Evolutionary conservation across 92 coral and sea anemone genomes (phyloP).

Genomic region (Porites evermanni): DNA sequence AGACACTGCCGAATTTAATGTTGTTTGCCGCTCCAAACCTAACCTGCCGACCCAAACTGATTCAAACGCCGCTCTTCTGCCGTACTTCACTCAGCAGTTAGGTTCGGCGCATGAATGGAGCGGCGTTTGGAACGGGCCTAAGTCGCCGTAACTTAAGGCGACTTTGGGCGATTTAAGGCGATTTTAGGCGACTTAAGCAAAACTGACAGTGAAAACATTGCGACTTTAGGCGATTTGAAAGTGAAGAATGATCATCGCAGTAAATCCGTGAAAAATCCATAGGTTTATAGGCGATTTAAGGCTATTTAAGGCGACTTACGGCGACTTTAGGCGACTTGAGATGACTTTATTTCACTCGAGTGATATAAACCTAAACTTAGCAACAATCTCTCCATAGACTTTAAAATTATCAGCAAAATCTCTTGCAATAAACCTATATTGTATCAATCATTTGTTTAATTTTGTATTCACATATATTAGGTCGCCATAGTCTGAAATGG

Average conservation of each 20-base stretch:
- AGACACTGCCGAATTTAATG: slow-evolving; percentile 16
- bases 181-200: too few relatives aligned
- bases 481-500: not conserved
- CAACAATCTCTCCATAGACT: not conserved
- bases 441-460: not conserved
- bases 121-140: too few relatives aligned
- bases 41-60: slow-evolving; percentile 11
- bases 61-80: too few relatives aligned
- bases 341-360: not conserved
- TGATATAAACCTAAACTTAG: slow-evolving; percentile 1
- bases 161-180: too few relatives aligned
- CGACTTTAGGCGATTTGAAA: not conserved
- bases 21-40: too few relatives aligned
- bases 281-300: too few relatives aligned
- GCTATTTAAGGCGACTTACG: not conserved
- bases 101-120: too few relatives aligned
- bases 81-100: too few relatives aligned
- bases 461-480: not conserved
- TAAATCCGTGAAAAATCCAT: too few relatives aligned
- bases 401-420: not conserved
- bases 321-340: not conserved
- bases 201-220: too few relatives aligned
- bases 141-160: too few relatives aligned
- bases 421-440: not conserved
- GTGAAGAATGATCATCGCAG: too few relatives aligned